Evolutionary conservation across 2,113 vertebrate genomes (phyloP).

Genomic region (Gila orcuttii): DNA sequence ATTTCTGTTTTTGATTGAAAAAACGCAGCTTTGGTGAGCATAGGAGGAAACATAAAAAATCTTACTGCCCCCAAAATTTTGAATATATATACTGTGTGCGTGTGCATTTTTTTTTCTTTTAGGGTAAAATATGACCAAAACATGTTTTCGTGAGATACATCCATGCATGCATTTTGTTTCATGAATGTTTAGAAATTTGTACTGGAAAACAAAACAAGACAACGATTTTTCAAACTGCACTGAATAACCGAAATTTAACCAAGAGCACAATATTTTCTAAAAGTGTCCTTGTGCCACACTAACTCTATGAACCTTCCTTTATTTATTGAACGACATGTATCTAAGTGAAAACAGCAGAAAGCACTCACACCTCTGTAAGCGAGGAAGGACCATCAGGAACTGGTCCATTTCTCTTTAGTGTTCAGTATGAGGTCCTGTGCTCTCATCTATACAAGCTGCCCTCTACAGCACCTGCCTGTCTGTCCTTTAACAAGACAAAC

Average conservation of each 20-base stretch:
- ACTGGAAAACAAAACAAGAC: too few relatives aligned
- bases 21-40: too few relatives aligned
- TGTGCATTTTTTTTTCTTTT: neutral
- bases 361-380: conserved; percentile 44
- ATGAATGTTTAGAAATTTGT: too few relatives aligned
- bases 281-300: conserved; percentile 9
- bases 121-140: neutral
- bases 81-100: too few relatives aligned
- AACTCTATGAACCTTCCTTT: neutral
- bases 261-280: neutral
- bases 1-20: too few relatives aligned
- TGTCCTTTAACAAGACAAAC: conserved; percentile 50
- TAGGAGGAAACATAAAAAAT: too few relatives aligned
- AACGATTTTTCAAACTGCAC: too few relatives aligned
- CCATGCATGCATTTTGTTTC: neutral
- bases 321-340: neutral
- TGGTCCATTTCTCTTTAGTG: conserved; percentile 12
- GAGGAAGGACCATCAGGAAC: conserved; percentile 12
- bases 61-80: too few relatives aligned
- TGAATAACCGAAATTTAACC: neutral
- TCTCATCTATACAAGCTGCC: conserved; percentile 42
- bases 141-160: neutral
- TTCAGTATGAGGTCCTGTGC: conserved; percentile 26
- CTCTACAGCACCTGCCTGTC: conserved; percentile 43
- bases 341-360: conserved; percentile 43